phyloP scores from a whole-genome alignment of 2,797 vertebrate species.

The Hylomyscus alleni region DNA sequence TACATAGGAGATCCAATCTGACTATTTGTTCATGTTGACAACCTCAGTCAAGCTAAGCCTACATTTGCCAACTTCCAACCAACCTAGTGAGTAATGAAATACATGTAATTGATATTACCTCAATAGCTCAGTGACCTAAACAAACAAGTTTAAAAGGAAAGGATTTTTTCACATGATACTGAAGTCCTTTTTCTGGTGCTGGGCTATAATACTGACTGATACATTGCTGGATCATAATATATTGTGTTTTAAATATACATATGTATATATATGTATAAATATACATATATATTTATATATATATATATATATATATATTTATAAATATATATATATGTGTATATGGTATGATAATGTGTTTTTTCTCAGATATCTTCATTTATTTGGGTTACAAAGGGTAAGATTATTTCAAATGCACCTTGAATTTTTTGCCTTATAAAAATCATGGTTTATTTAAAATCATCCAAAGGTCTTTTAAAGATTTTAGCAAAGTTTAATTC shows the following conservation, averaged over 20 bases:
- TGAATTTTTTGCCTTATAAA: background rate
- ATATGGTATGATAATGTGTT: background rate
- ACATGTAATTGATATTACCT: background rate
- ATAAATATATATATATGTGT: too few species aligned
- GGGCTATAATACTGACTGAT: background rate
- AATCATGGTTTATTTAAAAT: background rate
- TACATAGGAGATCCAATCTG: background rate
- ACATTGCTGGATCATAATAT: background rate
- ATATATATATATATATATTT: too few species aligned
- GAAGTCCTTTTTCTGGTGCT: background rate
- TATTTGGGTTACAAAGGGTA: background rate
- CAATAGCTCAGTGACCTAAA: background rate
- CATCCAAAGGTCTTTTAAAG: background rate
- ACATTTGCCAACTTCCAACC: background rate
- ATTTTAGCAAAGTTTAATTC: background rate
- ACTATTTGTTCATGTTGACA: background rate
- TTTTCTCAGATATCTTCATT: background rate
- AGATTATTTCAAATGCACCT: background rate
- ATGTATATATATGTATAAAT: too few species aligned
- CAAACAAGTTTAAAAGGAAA: background rate
- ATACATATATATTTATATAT: too few species aligned
- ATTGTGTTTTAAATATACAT: background rate
- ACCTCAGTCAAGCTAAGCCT: background rate
- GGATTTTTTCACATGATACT: background rate
- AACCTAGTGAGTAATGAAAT: background rate